Percentiles rank a stretch among this genome's conserved stretches.
Conservation (phyloP, 2,797 vertebrate species). For the Denticeps clupeoides region DNA sequence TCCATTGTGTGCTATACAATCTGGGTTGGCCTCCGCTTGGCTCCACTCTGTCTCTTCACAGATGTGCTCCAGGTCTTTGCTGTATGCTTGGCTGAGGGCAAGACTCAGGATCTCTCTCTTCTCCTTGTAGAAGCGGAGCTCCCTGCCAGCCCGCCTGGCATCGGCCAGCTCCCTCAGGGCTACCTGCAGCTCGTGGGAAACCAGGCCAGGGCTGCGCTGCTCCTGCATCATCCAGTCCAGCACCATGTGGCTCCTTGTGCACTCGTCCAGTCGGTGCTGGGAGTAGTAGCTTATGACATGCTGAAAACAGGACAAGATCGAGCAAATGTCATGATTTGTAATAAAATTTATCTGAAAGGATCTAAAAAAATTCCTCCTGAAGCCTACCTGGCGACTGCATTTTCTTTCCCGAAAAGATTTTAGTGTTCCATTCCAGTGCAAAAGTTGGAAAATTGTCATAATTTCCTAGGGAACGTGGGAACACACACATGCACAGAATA, state of each 20-base stretch:
- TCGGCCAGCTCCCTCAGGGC: constrained; percentile 70
- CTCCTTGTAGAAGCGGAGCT: constrained; percentile 84
- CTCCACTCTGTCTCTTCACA: constrained; percentile 9
- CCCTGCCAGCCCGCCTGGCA: constrained; percentile 66
- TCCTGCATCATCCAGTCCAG: constrained; percentile 83
- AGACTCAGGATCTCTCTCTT: constrained; percentile 81
- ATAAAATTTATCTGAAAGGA: no score
- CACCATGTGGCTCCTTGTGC: constrained; percentile 81
- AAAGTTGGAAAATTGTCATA: constrained; percentile 84
- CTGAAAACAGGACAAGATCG: constrained; percentile 38
- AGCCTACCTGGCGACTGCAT: constrained; percentile 72
- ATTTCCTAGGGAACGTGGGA: constrained; percentile 59
- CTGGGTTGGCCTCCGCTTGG: background rate
- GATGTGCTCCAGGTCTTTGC: constrained; percentile 12
- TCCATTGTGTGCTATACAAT: background rate
- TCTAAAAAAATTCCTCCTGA: no score
- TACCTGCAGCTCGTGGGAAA: constrained; percentile 69
- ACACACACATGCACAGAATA: background rate
- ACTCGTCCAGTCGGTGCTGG: constrained; percentile 71
- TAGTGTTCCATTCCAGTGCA: constrained; percentile 86
- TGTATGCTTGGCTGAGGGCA: constrained; percentile 73
- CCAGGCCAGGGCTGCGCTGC: constrained; percentile 61
- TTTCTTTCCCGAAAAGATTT: constrained; percentile 74
- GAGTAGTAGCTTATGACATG: constrained; percentile 84
- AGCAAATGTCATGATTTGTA: background rate